phyloP scores from a whole-genome alignment of 2,888 invertebrate genomes.

The Hypercompe scribonia region DNA sequence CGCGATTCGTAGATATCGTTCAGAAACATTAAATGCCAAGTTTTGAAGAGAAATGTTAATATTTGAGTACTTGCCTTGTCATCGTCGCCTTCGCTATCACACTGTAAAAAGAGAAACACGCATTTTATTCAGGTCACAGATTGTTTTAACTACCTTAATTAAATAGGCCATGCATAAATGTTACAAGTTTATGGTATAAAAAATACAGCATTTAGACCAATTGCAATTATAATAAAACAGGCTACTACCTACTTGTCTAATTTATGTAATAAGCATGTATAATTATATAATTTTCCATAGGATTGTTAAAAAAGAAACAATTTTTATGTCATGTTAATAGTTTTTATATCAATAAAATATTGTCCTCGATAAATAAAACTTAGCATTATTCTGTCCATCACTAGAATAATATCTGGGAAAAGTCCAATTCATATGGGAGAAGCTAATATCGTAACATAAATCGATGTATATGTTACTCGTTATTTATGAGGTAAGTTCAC shows the following conservation, averaged over 20 bases:
- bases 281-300: not conserved
- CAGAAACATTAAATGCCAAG: conserved; percentile 56
- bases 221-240: conserved; percentile 31
- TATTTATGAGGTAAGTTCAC: conserved; percentile 81
- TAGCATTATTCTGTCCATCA: conserved; percentile 31
- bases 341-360: not conserved
- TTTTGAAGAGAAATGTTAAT: conserved; percentile 53
- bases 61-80: conserved; percentile 91
- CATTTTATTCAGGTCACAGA: conserved; percentile 42
- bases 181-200: conserved; percentile 28
- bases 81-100: conserved; percentile 97
- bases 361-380: not conserved
- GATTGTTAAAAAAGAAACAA: not conserved
- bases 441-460: conserved; percentile 77
- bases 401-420: conserved; percentile 50
- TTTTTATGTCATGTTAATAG: not conserved
- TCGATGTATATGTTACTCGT: conserved; percentile 77
- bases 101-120: conserved; percentile 89
- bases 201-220: conserved; percentile 32
- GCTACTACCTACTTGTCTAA: conserved; percentile 22
- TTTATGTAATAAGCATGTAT: conserved; percentile 42
- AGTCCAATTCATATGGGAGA: conserved; percentile 63
- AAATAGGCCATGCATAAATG: conserved; percentile 30
- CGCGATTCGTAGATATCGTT: conserved; percentile 69
- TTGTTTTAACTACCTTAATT: conserved; percentile 8